These are phyloP conservation scores for Calliopsis andreniformis DNA, from an alignment of 1,140 invertebrate species.

Conservation along the genomic window DNA sequence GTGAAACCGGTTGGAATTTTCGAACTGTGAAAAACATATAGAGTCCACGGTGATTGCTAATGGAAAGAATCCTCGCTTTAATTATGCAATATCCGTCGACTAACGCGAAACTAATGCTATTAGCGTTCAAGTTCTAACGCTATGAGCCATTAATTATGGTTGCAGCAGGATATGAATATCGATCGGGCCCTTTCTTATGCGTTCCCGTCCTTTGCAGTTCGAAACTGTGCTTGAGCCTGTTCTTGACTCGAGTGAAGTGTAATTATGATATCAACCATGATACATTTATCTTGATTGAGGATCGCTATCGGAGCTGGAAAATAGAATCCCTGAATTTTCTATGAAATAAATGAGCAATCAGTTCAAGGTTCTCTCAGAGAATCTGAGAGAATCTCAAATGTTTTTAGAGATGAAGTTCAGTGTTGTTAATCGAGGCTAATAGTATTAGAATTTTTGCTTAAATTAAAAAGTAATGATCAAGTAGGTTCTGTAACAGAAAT, in stretches of 20 bases:
- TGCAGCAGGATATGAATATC: not conserved
- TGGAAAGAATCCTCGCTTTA: not conserved
- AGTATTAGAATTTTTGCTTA: no score
- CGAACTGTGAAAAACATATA: not conserved
- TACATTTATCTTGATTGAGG: no score
- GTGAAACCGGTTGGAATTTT: conserved; percentile 2
- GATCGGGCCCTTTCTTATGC: conserved; percentile 6
- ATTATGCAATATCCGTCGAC: not conserved
- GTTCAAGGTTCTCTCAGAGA: no score
- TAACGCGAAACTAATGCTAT: not conserved
- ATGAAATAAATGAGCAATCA: no score
- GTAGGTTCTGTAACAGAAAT: no score
- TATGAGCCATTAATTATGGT: not conserved
- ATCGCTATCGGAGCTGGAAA: no score
- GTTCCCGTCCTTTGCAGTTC: not conserved
- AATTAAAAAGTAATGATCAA: no score
- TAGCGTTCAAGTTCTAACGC: not conserved
- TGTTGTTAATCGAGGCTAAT: no score
- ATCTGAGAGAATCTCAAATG: no score
- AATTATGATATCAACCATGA: conserved; percentile 4
- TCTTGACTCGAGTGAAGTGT: not conserved
- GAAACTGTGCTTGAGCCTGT: conserved; percentile 1
- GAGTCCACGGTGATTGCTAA: not conserved
- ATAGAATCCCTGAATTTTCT: no score
- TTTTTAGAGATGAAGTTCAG: no score